Percentiles rank a stretch among this genome's conserved stretches.
These are phyloP conservation scores for Cyclina sinensis DNA, from an alignment of 1,140 invertebrate species.

Conservation along the genomic window DNA sequence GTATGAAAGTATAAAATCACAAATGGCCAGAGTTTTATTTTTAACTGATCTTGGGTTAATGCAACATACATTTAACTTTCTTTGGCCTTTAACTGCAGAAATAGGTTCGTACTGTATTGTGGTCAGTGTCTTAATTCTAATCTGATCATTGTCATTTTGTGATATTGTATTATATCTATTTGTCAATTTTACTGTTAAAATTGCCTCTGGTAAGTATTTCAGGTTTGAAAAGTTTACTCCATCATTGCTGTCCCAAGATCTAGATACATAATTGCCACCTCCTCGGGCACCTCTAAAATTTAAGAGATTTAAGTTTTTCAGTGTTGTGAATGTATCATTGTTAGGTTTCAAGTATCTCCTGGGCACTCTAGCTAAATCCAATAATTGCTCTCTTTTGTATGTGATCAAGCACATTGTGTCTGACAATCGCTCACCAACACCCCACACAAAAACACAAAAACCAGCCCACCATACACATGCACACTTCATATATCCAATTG, in stretches of 20 bases:
- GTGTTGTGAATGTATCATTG: slow-evolving; percentile 39
- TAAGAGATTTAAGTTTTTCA: slow-evolving; percentile 43
- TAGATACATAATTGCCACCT: slow-evolving; percentile 42
- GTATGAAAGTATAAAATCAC: too few relatives aligned
- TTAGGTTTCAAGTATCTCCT: slow-evolving; percentile 29
- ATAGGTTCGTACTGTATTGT: slow-evolving; percentile 31
- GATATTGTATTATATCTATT: slow-evolving; percentile 34
- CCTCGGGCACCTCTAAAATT: slow-evolving; percentile 27
- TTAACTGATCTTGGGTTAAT: too few relatives aligned
- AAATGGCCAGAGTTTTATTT: too few relatives aligned
- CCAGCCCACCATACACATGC: slow-evolving; percentile 7
- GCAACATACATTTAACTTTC: too few relatives aligned
- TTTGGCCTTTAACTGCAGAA: not conserved
- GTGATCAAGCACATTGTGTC: slow-evolving; percentile 30
- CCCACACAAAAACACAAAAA: slow-evolving; percentile 22
- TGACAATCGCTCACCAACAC: slow-evolving; percentile 29
- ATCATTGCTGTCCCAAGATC: slow-evolving; percentile 46
- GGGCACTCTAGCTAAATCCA: too few relatives aligned
- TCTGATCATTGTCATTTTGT: slow-evolving; percentile 42
- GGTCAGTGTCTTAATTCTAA: slow-evolving; percentile 26
- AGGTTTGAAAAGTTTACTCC: slow-evolving; percentile 30
- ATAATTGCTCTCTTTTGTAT: too few relatives aligned
- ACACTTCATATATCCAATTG: slow-evolving; percentile 37
- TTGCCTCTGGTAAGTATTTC: slow-evolving; percentile 23
- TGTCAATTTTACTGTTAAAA: slow-evolving; percentile 47